Conservation (phyloP, 2,113 vertebrate genomes). For the Chionomys nivalis region DNA sequence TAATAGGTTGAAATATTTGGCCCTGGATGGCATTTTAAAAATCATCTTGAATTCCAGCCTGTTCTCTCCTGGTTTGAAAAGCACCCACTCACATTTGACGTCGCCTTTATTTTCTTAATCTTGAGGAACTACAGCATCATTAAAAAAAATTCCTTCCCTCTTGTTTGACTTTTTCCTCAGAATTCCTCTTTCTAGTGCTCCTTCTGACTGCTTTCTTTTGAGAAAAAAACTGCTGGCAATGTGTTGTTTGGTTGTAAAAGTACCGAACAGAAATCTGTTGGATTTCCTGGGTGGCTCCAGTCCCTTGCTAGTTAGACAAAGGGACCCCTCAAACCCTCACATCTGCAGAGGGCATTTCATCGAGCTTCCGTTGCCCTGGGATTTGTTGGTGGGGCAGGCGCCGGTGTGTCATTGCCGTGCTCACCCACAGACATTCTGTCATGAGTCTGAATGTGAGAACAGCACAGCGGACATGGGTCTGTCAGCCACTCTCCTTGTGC, state of each 20-base stretch:
- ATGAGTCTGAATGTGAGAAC: rapidly evolving
- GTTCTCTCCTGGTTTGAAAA: neutral
- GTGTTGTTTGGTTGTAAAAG: conserved; percentile 52
- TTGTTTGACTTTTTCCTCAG: neutral
- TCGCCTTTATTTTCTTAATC: neutral
- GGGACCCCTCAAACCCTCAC: neutral
- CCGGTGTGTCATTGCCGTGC: no score
- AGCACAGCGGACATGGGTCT: neutral
- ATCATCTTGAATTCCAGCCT: neutral
- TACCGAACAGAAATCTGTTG: conserved; percentile 19
- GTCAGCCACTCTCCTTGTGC: neutral
- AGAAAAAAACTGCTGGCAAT: conserved; percentile 57
- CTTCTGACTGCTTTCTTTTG: conserved; percentile 54
- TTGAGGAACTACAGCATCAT: neutral
- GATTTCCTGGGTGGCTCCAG: conserved; percentile 40
- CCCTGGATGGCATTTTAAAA: neutral
- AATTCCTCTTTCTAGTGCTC: conserved; percentile 21
- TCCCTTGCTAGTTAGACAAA: conserved; percentile 37
- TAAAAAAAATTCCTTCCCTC: neutral
- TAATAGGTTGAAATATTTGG: conserved; percentile 7
- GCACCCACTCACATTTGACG: neutral
- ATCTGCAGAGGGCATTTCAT: no score
- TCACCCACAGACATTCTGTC: neutral
- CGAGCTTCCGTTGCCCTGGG: neutral
- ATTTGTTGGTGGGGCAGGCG: neutral